phyloP scores from a whole-genome alignment of 2,797 vertebrate species.

The Gallinago stenura region DNA sequence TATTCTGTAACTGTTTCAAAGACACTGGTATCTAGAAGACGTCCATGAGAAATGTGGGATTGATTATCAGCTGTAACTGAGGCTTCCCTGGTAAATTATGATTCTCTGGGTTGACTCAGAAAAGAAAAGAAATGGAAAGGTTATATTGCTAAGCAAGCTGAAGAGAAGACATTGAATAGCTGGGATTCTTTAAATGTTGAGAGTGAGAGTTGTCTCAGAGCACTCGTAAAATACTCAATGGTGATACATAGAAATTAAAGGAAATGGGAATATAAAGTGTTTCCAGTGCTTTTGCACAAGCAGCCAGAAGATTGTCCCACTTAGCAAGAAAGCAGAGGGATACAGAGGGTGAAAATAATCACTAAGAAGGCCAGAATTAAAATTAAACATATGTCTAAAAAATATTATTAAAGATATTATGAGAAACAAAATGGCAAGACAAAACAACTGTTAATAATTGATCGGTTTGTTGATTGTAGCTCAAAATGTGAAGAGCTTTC shows the following conservation, averaged over 20 bases:
- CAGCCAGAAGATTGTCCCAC: neutral
- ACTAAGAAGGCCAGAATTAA: neutral
- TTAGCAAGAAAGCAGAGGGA: neutral
- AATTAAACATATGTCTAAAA: neutral
- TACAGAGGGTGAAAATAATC: neutral
- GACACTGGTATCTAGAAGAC: neutral
- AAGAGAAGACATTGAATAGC: neutral
- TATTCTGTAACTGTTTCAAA: neutral
- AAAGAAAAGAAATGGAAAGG: slow-evolving; percentile 19
- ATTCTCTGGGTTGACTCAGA: slow-evolving; percentile 25
- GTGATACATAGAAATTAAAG: neutral
- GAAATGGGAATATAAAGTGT: neutral
- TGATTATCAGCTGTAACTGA: neutral
- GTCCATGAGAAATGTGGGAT: neutral
- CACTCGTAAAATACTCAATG: neutral
- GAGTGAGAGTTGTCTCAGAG: neutral
- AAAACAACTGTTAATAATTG: neutral
- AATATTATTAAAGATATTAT: neutral
- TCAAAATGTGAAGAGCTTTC: neutral
- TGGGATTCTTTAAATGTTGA: neutral
- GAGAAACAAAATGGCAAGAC: neutral
- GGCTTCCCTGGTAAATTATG: slow-evolving; percentile 1
- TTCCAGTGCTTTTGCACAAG: neutral
- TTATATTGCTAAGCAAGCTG: slow-evolving; percentile 33
- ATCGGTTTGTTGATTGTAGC: neutral